Evolutionary conservation across 2,113 vertebrate genomes (phyloP).

Genomic region (Phrynosoma platyrhinos): DNA sequence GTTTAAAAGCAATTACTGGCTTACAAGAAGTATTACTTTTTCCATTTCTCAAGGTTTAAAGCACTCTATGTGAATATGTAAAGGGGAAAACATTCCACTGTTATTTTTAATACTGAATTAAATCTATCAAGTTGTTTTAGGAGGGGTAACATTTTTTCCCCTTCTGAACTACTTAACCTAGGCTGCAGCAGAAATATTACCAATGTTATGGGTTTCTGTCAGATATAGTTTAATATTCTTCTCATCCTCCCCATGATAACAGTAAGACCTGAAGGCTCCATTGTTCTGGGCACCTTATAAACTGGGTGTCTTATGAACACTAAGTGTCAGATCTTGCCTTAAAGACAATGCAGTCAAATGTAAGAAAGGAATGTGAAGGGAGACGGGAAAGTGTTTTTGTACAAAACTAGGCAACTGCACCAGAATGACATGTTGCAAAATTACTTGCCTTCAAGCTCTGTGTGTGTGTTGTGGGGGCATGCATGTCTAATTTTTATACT

Average conservation of each 20-base stretch:
- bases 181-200: neutral
- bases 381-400: neutral
- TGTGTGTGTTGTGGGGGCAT: too few species aligned
- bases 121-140: neutral
- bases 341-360: neutral
- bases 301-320: constrained; percentile 11
- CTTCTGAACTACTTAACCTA: neutral
- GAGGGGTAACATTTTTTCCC: neutral
- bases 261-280: constrained; percentile 4
- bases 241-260: neutral
- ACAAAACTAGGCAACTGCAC: neutral
- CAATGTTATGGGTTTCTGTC: constrained; percentile 31
- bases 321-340: constrained; percentile 15
- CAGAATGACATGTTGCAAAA: neutral
- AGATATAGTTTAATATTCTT: constrained; percentile 19
- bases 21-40: neutral
- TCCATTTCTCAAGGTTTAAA: neutral
- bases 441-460: neutral
- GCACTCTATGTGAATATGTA: neutral
- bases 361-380: neutral
- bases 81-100: neutral
- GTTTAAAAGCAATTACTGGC: neutral
- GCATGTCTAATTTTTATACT: neutral
- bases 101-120: neutral
- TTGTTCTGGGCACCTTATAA: constrained; percentile 26